Evolutionary conservation across 2,797 vertebrate species (phyloP).

Genomic region (Spheniscus humboldti): DNA sequence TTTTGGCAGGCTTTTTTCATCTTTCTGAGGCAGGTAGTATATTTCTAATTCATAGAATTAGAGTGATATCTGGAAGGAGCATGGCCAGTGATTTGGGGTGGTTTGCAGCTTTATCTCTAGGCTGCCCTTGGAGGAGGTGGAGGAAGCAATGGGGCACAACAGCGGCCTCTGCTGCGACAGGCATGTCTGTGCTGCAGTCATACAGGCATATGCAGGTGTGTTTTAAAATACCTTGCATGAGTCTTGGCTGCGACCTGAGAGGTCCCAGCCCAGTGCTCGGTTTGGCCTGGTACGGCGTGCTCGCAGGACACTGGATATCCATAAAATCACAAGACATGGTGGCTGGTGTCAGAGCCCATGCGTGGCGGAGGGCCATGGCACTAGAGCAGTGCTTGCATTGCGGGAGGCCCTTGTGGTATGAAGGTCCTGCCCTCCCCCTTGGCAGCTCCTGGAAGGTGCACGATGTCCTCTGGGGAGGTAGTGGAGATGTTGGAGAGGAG

Average conservation of each 20-base stretch:
- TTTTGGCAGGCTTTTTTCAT: constrained; percentile 7
- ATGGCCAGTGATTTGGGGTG: background rate
- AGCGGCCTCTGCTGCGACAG: fast-evolving
- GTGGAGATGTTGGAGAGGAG: background rate
- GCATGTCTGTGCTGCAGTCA: background rate
- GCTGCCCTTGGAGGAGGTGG: background rate
- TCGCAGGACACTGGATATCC: background rate
- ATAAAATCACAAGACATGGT: background rate
- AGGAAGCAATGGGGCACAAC: background rate
- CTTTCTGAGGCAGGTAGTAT: background rate
- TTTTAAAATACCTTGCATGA: background rate
- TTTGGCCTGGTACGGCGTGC: fast-evolving
- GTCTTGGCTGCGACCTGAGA: background rate
- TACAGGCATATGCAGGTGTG: fast-evolving
- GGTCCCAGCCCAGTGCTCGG: background rate
- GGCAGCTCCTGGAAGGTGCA: background rate
- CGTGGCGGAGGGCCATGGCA: fast-evolving
- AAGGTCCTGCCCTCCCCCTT: background rate
- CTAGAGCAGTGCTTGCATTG: fast-evolving
- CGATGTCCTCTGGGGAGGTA: background rate
- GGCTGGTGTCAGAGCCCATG: background rate
- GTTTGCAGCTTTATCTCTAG: background rate
- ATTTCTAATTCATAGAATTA: background rate
- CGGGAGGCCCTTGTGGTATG: background rate
- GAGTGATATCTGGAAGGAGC: background rate